phyloP scores from a whole-genome alignment of 2,113 vertebrate genomes.

The Typhlomys cinereus region DNA sequence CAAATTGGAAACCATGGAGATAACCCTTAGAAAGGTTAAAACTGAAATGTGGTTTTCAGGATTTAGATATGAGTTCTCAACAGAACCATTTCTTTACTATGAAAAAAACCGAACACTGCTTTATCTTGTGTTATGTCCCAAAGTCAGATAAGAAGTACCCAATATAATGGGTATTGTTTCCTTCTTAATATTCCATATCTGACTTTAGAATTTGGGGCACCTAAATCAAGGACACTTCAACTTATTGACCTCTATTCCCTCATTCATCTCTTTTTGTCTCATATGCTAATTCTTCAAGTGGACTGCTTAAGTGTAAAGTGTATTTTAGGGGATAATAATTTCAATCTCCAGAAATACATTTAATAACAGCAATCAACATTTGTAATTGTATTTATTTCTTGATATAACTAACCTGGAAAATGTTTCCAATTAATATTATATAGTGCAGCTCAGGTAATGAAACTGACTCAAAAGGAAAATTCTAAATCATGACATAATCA shows the following conservation, averaged over 20 bases:
- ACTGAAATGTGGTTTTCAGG: neutral
- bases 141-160: neutral
- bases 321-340: neutral
- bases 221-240: neutral
- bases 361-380: neutral
- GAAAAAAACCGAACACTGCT: neutral
- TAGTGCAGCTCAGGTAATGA: neutral
- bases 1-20: neutral
- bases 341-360: constrained; percentile 20
- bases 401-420: neutral
- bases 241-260: neutral
- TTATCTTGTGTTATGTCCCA: neutral
- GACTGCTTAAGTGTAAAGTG: neutral
- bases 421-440: neutral
- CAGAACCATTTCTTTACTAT: neutral
- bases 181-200: no score
- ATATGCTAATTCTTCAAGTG: neutral
- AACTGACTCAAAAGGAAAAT: neutral
- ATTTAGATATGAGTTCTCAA: neutral
- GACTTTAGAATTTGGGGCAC: neutral
- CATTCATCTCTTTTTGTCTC: neutral
- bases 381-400: neutral
- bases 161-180: neutral
- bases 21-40: neutral
- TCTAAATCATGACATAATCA: neutral